Evolutionary conservation across 2,888 invertebrate species (phyloP).

Genomic region (Lacanobia oleracea): DNA sequence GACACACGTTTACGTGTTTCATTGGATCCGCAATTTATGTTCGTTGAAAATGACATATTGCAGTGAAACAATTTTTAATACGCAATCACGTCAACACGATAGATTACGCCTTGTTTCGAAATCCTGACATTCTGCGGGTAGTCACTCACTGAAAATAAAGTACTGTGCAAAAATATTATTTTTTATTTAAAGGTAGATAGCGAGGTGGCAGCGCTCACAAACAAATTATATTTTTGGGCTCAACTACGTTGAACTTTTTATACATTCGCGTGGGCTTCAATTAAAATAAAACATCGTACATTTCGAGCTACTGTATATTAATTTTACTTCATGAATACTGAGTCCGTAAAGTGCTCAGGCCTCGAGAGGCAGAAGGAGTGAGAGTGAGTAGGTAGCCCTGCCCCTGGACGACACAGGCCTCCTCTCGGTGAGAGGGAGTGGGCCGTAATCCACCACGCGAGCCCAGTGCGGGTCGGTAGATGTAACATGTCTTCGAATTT

Average conservation of each 20-base stretch:
- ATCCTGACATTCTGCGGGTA: constrained; percentile 51
- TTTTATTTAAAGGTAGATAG: constrained; percentile 37
- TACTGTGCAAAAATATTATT: constrained; percentile 25
- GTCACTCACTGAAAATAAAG: constrained; percentile 50
- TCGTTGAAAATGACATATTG: constrained; percentile 70
- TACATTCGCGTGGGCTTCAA: constrained; percentile 38
- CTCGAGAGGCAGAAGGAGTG: constrained; percentile 7
- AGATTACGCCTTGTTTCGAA: constrained; percentile 56
- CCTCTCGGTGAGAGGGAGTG: too few relatives aligned
- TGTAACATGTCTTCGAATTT: too few relatives aligned
- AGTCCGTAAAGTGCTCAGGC: constrained; percentile 13
- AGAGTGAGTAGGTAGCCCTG: not conserved
- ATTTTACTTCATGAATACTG: constrained; percentile 32
- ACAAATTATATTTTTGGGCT: constrained; percentile 54
- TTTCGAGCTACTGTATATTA: constrained; percentile 46
- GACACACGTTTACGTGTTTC: constrained; percentile 80
- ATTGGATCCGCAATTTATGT: constrained; percentile 78
- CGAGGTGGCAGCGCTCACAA: constrained; percentile 42
- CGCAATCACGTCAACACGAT: constrained; percentile 60
- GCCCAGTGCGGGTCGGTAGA: too few relatives aligned
- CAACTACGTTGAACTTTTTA: constrained; percentile 45
- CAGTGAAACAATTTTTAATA: constrained; percentile 69
- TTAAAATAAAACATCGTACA: constrained; percentile 49
- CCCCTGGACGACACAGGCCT: too few relatives aligned
- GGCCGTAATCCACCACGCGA: too few relatives aligned